Evolutionary conservation across 2,797 vertebrate species (phyloP), one percentile per base, ranked within the genome.

Genomic region (Falco peregrinus): DNA sequence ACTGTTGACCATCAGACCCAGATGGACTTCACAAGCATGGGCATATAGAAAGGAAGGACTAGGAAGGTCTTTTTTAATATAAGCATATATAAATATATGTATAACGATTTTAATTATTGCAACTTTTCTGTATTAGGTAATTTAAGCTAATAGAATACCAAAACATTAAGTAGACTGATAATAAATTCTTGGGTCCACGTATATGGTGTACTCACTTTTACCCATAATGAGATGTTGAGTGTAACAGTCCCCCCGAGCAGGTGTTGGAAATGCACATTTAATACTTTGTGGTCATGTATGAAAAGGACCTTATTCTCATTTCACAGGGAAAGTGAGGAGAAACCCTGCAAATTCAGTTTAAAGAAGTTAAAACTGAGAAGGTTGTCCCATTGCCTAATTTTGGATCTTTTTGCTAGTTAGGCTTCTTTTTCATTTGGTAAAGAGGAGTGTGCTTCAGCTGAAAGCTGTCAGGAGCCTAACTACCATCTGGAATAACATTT

Each of bases 11-110:
- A 1, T 21, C 0, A 0, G 51, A 71, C 3, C 9, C 48, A 63
- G 22, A 6, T 1, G 2, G 43, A 6, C 19, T 50, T 41, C 0
- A 2, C 39, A 20, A 75, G 12, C 5, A 1, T 1, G 1, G 9
- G 5, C 1, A 3, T 17, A 21, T 1, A 31, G 51, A 53, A 21
- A 74, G 21, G 8, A 77, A 57, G 9, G 21, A 24, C 22, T 33
- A 19, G 4, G 16, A 37, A 13, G 6, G 3, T 50, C 7, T 15
- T 53, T 50, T 84, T 61, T 14, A 51, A 28, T 50, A n/a, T 1
- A 25, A 4, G 5, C 8, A 6, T 11, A 29, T 13, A 47, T 33
- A 60, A 73, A 20, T 25, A 33, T 7, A 14, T 3, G 6, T 21
- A 13, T 18, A 60, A 29, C 0, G 21, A 18, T 25, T 87, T 20